Percentiles rank a stretch among this genome's conserved stretches.
Conservation (phyloP, 2,113 vertebrate genomes). For the Furnarius figulus region DNA sequence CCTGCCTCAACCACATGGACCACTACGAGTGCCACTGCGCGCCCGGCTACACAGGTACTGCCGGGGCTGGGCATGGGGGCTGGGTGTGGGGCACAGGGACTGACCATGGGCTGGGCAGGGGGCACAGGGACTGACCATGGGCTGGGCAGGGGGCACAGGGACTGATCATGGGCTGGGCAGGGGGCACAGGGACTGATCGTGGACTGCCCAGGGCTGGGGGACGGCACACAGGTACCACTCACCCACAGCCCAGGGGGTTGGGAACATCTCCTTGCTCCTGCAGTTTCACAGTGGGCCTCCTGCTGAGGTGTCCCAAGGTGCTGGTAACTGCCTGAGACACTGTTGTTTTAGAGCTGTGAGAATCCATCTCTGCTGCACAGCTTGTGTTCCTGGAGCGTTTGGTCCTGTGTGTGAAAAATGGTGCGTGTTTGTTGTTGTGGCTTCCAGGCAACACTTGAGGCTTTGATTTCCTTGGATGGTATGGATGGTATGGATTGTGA, state of each 20-base stretch:
- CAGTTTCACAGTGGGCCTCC: not conserved
- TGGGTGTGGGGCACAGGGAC: not conserved
- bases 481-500: not conserved
- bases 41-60: constrained; percentile 85
- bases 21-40: constrained; percentile 83
- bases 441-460: not conserved
- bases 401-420: fast-evolving
- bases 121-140: not conserved
- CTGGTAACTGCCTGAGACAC: not conserved
- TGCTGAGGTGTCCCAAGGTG: not conserved
- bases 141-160: not conserved
- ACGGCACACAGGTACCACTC: not conserved
- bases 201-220: not conserved
- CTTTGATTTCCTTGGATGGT: not conserved
- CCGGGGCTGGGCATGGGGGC: not conserved
- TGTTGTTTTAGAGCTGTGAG: not conserved
- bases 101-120: not conserved
- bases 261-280: fast-evolving
- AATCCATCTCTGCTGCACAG: not conserved
- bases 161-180: too few species aligned
- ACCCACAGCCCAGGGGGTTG: not conserved
- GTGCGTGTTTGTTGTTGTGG: not conserved
- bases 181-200: too few species aligned
- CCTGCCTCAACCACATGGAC: constrained; percentile 88
- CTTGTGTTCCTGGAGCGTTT: fast-evolving